phyloP scores from a whole-genome alignment of 2,888 invertebrate species.

The Rugalucina vietnamica region DNA sequence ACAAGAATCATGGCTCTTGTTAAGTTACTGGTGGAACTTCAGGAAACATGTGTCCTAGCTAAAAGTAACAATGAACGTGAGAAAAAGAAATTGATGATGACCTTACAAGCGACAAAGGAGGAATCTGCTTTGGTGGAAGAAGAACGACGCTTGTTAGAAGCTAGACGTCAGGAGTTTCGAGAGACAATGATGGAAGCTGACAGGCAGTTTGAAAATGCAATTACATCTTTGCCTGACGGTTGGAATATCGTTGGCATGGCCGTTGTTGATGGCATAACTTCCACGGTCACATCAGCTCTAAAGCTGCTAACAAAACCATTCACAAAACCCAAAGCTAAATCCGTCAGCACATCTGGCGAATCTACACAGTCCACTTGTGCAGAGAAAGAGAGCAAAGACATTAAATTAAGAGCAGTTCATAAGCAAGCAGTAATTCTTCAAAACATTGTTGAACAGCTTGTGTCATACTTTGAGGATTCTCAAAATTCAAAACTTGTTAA shows the following conservation, averaged over 20 bases:
- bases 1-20: background rate
- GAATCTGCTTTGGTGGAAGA: background rate
- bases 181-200: background rate
- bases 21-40: background rate
- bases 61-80: background rate
- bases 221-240: background rate
- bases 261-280: background rate
- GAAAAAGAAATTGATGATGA: background rate
- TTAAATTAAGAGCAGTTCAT: background rate
- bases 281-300: background rate
- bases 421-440: background rate
- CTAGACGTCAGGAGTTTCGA: background rate
- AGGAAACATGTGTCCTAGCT: background rate
- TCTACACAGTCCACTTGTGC: background rate
- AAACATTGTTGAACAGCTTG: background rate
- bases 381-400: background rate
- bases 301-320: background rate
- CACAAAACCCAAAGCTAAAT: background rate
- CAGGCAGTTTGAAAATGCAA: background rate
- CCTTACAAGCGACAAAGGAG: background rate
- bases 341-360: background rate
- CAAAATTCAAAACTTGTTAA: background rate
- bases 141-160: background rate
- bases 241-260: background rate
- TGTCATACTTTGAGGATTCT: background rate